Base-by-base conservation (phyloP, 2,797 vertebrate genomes). In the Coregonus sp. region DNA sequence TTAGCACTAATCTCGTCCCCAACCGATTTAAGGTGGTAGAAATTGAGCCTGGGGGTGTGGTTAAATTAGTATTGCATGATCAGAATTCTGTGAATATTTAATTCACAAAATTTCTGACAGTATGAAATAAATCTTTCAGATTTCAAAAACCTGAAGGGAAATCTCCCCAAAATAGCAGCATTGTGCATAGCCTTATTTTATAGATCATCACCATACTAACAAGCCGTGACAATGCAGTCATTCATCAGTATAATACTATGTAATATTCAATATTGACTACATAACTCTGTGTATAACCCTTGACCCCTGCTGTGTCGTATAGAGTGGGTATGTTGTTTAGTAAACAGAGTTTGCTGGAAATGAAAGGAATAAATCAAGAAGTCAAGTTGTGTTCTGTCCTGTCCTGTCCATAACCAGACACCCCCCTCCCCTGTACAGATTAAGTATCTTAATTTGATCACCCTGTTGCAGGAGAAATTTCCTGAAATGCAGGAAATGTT, bases 341-440 rank as follows among this genome's bases (percentile, higher is more conserved):
- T 61, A 25, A 61, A 61, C n/a, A 61, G 9, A 47, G 40, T 47
- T 47, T 5, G 7, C n/a, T 61, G n/a, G n/a, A 59, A 1, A 2
- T 61, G 2, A 20, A 61, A 61, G 18, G 56, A 20, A 61, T 61
- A 61, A 61, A n/a, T 20, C n/a, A 61, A 20, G 18, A 61, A 29
- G 59, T 63, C 25, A 20, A 20, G 25, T 29, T 14, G 52, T 37
- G 52, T 51, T 37, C 37, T 52, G 72, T 59, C 52, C 71, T 73
- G 72, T 73, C 25, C 51, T 73, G 72, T 73, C 47, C 25, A 29
- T 51, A 59, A 9, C 37, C 11, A 67, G 73, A 65, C 73, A 37
- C 29, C n/a, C 40, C 14, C 51, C 33, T 29, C 56, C 37, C 73
- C 35, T 29, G 5, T 47, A 47, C 40, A 47, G 9, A 47, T 47